phyloP scores from a whole-genome alignment of 2,888 invertebrate species.

The Eristalis pertinax region DNA sequence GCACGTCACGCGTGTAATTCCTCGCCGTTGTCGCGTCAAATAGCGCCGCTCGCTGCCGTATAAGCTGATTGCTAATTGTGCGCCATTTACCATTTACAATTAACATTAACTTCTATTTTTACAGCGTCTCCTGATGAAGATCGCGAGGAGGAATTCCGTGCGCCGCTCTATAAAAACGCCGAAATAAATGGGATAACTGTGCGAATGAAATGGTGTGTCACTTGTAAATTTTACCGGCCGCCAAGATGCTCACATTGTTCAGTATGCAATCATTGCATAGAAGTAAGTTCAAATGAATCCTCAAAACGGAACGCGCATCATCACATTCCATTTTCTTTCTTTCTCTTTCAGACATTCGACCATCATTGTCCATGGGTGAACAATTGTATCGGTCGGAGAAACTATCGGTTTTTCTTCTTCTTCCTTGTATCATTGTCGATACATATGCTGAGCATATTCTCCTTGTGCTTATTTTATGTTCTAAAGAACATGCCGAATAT shows the following conservation, averaged over 20 bases:
- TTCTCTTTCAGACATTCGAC: conserved; percentile 94
- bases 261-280: conserved; percentile 99
- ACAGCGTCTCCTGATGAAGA: conserved; percentile 97
- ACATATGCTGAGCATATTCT: conserved; percentile 99
- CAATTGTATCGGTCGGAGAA: conserved; percentile 97
- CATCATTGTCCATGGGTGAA: conserved; percentile 99
- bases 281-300: conserved; percentile 84
- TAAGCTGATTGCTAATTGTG: conserved; percentile 3
- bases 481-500: conserved; percentile 91
- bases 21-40: background rate
- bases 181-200: conserved; percentile 99
- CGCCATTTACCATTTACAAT: conserved; percentile 46
- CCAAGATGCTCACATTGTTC: conserved; percentile 99
- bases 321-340: conserved; percentile 8
- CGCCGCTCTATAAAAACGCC: conserved; percentile 97
- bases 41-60: background rate
- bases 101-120: conserved; percentile 73
- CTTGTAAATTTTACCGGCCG: conserved; percentile 99
- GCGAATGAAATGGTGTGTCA: conserved; percentile 99
- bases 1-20: background rate
- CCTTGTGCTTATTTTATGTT: conserved; percentile 95
- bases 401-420: conserved; percentile 99
- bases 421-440: conserved; percentile 97
- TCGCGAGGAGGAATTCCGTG: conserved; percentile 97
- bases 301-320: no score